Evolutionary conservation across 2,113 vertebrate species (phyloP), one percentile per base, ranked within the genome.

Genomic region (Pachycephala philippinensis): DNA sequence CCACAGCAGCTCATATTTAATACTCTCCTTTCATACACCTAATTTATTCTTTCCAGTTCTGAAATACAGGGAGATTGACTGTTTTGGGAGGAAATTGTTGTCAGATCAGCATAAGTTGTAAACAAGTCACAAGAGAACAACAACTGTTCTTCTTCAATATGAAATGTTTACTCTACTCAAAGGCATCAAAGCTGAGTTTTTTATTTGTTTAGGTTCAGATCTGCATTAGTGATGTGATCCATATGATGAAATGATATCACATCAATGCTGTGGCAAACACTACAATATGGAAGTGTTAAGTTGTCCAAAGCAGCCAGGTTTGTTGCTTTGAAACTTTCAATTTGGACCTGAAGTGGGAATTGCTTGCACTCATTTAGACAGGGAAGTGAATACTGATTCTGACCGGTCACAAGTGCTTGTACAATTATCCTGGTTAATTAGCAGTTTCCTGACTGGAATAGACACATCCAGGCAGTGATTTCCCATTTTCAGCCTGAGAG

Each of bases 381-480:
- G 27, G 52, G 44, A 93, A 52, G 26, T 65, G 31, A 87, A 56
- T 49, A 19, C 31, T 49, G 31, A 40, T 84, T 74, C 56, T 77
- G 70, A 33, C 53, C 56, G 44, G n/a, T 65, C 92, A 91, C 37
- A 87, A 89, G 53, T 4, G 42, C 22, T 45, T 61, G 37, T 49
- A 74, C 42, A 39, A 45, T 70, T 78, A 61, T 35, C 28, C 50
- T 27, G 15, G 22, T 20, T 77, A 81, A 89, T 70, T 63, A 84
- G 81, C 60, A 66, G n/a, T 54, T 82, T 84, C 60, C 90, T 95
- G 84, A 37, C 72, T 63, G 66, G 59, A 87, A 89, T 65, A 66
- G 35, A 39, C 31, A 78, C 44, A 69, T 60, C 8, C 44, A 87
- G 84, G 16, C 59, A 77, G 54, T 66, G 61, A 82, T 87, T 93